A percentile compares a stretch with the other conserved stretches of the same genome.
These are phyloP conservation scores for Phengaris alcon DNA, from an alignment of 2,888 invertebrate genomes.

Conservation along the genomic window DNA sequence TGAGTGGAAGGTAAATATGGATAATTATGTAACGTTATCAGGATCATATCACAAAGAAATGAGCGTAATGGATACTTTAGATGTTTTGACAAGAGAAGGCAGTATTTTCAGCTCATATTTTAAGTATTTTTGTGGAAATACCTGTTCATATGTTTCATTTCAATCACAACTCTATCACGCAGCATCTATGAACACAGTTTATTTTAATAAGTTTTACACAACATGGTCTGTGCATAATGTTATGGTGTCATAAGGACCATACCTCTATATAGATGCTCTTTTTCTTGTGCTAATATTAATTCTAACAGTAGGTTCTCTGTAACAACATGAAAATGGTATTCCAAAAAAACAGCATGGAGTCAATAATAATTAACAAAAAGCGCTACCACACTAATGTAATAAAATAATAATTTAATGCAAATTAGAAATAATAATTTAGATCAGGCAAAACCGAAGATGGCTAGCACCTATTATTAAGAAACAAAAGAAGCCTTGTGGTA, in stretches of 20 bases:
- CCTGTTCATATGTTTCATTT: neutral
- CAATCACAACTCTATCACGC: slow-evolving; percentile 1
- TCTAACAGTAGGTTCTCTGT: neutral
- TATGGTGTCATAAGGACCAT: neutral
- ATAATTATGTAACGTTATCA: neutral
- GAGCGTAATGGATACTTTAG: neutral
- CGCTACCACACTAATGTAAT: no score
- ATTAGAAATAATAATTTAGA: neutral
- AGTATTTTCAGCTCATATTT: neutral
- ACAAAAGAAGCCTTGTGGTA: neutral
- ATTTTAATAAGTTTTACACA: slow-evolving; percentile 5
- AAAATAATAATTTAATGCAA: no score
- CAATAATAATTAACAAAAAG: neutral
- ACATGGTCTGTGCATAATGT: neutral
- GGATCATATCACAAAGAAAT: neutral
- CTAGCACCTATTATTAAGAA: neutral
- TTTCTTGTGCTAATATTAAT: neutral
- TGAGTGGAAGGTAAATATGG: slow-evolving; percentile 1
- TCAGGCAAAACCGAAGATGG: neutral
- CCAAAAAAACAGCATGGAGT: no score
- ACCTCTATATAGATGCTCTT: neutral
- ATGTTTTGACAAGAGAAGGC: neutral
- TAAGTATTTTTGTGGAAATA: neutral
- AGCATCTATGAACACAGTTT: neutral
- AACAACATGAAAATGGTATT: neutral